These are phyloP conservation scores for Rhamphomyia laevipes DNA, from an alignment of 2,888 invertebrate species.

Conservation along the genomic window DNA sequence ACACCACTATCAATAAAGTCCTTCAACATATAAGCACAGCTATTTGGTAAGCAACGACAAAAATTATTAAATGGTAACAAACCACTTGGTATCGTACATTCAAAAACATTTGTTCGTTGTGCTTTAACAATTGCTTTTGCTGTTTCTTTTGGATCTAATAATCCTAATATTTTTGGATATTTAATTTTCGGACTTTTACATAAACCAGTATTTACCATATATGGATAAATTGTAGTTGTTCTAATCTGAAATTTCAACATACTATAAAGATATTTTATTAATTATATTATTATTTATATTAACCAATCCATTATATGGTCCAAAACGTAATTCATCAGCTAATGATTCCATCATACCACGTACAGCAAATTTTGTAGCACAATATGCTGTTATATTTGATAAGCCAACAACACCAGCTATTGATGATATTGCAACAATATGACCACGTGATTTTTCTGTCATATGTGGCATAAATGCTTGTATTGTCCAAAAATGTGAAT, in stretches of 20 bases:
- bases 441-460: conserved; percentile 61
- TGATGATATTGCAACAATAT: conserved; percentile 64
- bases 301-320: conserved; percentile 29
- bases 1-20: conserved; percentile 59
- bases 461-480: conserved; percentile 67
- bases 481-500: conserved; percentile 66
- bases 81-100: conserved; percentile 52
- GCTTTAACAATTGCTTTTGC: conserved; percentile 56
- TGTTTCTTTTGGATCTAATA: conserved; percentile 52
- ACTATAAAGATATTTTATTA: not conserved
- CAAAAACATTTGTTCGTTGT: conserved; percentile 47
- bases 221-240: conserved; percentile 74
- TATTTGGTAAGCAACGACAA: conserved; percentile 46
- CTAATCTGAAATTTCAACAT: conserved; percentile 44
- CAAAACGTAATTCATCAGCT: conserved; percentile 59
- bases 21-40: conserved; percentile 42
- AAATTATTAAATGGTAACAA: conserved; percentile 45
- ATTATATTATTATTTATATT: not conserved
- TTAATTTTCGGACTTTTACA: conserved; percentile 65
- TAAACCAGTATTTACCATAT: conserved; percentile 77
- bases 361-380: conserved; percentile 69
- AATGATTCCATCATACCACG: conserved; percentile 76
- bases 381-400: conserved; percentile 68
- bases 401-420: conserved; percentile 64
- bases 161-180: conserved; percentile 53